A percentile compares a stretch with the other conserved stretches of the same genome.
Evolutionary conservation across 1,140 invertebrate genomes (phyloP).

Genomic region (Rhizoglyphus robini): DNA sequence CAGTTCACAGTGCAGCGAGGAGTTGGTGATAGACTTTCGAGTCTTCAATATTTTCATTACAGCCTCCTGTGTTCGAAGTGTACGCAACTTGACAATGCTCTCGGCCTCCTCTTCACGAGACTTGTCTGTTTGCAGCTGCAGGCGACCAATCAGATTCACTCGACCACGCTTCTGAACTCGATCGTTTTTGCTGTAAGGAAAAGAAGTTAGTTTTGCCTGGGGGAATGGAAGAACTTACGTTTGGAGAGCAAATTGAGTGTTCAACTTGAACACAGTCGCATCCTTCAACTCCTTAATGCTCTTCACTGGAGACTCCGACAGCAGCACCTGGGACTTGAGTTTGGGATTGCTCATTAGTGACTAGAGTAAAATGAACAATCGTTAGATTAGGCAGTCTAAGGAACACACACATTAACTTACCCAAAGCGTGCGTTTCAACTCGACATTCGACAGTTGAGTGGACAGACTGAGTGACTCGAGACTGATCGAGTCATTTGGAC

Average conservation of each 20-base stretch:
- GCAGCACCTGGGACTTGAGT: constrained; percentile 75
- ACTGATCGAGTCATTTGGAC: constrained; percentile 73
- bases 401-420: constrained; percentile 34
- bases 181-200: constrained; percentile 62
- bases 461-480: constrained; percentile 90
- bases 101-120: constrained; percentile 94
- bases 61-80: constrained; percentile 82
- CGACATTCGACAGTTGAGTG: constrained; percentile 89
- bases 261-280: constrained; percentile 85
- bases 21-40: constrained; percentile 84
- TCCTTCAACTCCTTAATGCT: constrained; percentile 83
- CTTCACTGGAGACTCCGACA: constrained; percentile 53
- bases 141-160: constrained; percentile 80
- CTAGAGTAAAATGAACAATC: constrained; percentile 33
- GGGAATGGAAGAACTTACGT: background rate
- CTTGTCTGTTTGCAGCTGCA: constrained; percentile 73
- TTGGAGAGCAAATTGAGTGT: constrained; percentile 77
- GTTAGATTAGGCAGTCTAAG: background rate
- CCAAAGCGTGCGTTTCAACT: constrained; percentile 90
- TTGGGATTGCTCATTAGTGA: constrained; percentile 93
- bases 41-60: constrained; percentile 98
- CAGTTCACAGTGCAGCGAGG: constrained; percentile 84
- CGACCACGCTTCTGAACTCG: constrained; percentile 85
- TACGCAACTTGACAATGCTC: constrained; percentile 86
- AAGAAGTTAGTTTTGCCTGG: background rate